A percentile compares a stretch with the other conserved stretches of the same genome.
Evolutionary conservation across 2,113 vertebrate genomes (phyloP).

Genomic region (Ornithorhynchus anatinus): DNA sequence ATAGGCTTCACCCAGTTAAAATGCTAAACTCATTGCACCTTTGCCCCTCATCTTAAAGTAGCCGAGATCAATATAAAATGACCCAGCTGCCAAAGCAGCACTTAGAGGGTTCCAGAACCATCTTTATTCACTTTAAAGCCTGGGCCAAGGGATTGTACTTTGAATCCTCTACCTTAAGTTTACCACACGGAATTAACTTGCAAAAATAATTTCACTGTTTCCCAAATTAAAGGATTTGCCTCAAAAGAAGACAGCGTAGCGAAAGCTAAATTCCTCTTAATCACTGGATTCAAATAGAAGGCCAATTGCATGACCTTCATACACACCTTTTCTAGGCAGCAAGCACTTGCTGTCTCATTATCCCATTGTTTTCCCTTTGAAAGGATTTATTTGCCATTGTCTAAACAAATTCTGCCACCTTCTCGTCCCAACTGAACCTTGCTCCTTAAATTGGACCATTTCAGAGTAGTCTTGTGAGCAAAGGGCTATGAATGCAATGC

Average conservation of each 20-base stretch:
- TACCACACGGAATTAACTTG: neutral
- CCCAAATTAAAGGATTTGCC: conserved; percentile 5
- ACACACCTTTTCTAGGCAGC: too few relatives aligned
- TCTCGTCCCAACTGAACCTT: too few relatives aligned
- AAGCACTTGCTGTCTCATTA: too few relatives aligned
- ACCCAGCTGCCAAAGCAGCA: neutral
- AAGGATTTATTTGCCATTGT: too few relatives aligned
- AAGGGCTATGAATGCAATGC: too few relatives aligned
- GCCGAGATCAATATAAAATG: conserved; percentile 15
- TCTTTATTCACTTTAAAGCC: neutral
- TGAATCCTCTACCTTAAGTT: conserved; percentile 21
- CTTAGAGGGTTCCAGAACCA: neutral
- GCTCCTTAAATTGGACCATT: too few relatives aligned
- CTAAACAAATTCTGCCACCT: too few relatives aligned
- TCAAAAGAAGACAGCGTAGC: neutral
- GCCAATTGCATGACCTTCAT: too few relatives aligned
- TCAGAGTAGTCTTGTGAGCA: too few relatives aligned
- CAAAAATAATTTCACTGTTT: neutral
- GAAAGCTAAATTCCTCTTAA: neutral
- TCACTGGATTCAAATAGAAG: too few relatives aligned
- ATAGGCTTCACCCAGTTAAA: conserved; percentile 8
- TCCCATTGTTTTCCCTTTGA: too few relatives aligned
- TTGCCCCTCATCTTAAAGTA: conserved; percentile 11
- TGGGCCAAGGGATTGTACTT: neutral
- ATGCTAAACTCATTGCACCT: neutral